Percentiles rank a stretch among this genome's conserved stretches.
phyloP scores from a whole-genome alignment of 2,888 invertebrate genomes.

The Cancer borealis region DNA sequence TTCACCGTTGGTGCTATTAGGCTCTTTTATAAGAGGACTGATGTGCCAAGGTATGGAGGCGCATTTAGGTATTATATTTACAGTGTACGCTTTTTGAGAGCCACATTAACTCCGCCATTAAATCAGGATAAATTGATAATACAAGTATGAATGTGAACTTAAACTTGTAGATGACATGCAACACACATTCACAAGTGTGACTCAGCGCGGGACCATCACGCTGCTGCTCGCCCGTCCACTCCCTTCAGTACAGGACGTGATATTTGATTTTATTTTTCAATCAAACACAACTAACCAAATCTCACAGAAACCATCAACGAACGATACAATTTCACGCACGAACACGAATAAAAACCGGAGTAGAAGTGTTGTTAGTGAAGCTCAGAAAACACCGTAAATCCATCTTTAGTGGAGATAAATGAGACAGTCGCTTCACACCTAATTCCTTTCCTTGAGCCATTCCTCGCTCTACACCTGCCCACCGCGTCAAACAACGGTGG shows the following conservation, averaged over 20 bases:
- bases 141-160: neutral
- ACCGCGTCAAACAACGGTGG: neutral
- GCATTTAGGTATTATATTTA: neutral
- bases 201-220: neutral
- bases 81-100: neutral
- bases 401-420: conserved; percentile 22
- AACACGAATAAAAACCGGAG: neutral
- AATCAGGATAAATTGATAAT: neutral
- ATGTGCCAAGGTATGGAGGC: neutral
- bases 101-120: neutral
- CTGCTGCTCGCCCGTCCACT: neutral
- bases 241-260: neutral
- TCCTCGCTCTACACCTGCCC: neutral
- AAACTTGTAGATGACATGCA: neutral
- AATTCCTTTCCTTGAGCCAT: neutral
- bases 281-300: neutral
- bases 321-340: neutral
- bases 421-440: neutral
- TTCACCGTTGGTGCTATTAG: neutral
- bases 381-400: neutral
- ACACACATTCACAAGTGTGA: neutral
- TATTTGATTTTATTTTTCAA: neutral
- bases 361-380: neutral
- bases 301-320: neutral
- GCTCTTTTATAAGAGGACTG: neutral